A percentile compares a stretch with the other conserved stretches of the same genome.
These are phyloP conservation scores for Leuciscus waleckii DNA, from an alignment of 2,797 vertebrate genomes.

Conservation along the genomic window DNA sequence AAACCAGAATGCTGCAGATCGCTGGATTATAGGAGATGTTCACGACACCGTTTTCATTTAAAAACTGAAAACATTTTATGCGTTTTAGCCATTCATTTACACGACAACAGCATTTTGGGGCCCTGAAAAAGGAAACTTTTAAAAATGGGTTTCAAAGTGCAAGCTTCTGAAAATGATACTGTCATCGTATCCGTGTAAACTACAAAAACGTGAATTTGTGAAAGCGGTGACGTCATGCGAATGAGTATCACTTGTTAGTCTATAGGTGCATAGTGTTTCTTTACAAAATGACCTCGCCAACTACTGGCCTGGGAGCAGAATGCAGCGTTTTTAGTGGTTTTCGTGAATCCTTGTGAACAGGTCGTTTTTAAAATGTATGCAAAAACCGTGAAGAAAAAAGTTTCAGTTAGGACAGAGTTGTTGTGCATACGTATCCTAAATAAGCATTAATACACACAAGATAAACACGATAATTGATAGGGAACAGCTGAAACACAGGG, in stretches of 20 bases:
- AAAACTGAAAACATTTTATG: too few species aligned
- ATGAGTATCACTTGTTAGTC: neutral
- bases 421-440: too few species aligned
- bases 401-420: neutral
- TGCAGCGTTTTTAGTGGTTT: neutral
- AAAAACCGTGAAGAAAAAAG: too few species aligned
- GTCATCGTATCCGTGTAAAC: neutral
- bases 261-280: neutral
- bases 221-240: neutral
- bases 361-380: too few species aligned
- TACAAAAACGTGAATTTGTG: neutral
- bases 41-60: neutral
- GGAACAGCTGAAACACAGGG: too few species aligned
- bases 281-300: neutral
- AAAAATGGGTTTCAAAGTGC: too few species aligned
- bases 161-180: neutral
- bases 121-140: neutral
- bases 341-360: too few species aligned
- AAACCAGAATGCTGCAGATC: neutral
- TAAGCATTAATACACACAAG: too few species aligned
- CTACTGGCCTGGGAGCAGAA: neutral
- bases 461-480: too few species aligned
- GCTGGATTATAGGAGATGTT: too few species aligned
- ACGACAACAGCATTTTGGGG: neutral
- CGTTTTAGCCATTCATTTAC: neutral